Base-by-base conservation (phyloP, 2,113 vertebrate genomes). In the Sinocyclocheilus anshuiensis region DNA sequence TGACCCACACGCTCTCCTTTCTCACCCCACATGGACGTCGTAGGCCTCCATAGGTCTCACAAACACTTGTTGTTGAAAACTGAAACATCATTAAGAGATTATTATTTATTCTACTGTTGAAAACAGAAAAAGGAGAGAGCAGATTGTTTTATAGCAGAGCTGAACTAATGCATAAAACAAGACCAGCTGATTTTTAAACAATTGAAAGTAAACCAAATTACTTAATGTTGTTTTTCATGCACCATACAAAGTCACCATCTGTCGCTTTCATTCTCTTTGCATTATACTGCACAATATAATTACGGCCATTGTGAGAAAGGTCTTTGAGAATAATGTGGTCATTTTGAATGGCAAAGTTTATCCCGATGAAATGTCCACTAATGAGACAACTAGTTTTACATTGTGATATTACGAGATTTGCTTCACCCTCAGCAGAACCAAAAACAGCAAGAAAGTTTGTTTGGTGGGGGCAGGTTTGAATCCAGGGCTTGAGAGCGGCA, bases 381-480 rank as follows among this genome's bases (percentile, higher is more conserved):
- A 78, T 16, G 12, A 39, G 53, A 22, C 53, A 39, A 48, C 45
- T 48, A 4, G 20, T 45, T 75, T 75, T 45, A n/a, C 24, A 45
- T 45, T 45, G 72, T 45, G 42, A 75, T 75, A 75, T 24, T 45
- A 45, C 22, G 1, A 45, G 4, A 16, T 53, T 77, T 53, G 26
- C 61, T 81, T 33, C 26, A 29, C 8, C 24, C n/a, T 7, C 33
- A 39, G 53, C 42, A 45, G 42, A 45, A 11, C 59, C 42, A 84
- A 72, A 69, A 15, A 33, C 63, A 57, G 48, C 18, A 6, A 36
- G 24, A 59, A 33, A n/a, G 53, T 75, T 48, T 33, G 84, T 33
- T 48, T 55, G 85, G 36, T 87, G 39, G 15, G 15, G 88, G 20
- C 53, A 63, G 76, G 57, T 79, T 85, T 74, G 84, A 53, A 86